phyloP scores from a whole-genome alignment of 2,888 invertebrate species.

The Ariolimax columbianus region DNA sequence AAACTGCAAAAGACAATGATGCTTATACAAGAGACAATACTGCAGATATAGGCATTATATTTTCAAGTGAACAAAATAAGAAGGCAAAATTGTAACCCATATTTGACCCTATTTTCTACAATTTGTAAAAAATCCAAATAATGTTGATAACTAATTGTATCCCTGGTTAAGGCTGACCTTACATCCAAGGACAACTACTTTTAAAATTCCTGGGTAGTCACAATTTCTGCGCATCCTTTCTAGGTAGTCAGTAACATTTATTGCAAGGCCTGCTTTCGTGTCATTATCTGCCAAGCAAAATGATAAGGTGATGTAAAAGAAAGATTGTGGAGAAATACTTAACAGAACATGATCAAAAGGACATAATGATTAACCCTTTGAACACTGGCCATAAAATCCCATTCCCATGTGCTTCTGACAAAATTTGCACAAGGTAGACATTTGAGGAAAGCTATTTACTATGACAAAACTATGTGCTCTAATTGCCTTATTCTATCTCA shows the following conservation, averaged over 20 bases:
- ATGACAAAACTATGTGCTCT: no score
- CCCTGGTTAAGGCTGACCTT: slow-evolving; percentile 10
- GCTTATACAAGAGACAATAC: no score
- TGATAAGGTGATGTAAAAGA: not conserved
- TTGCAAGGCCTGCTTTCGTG: not conserved
- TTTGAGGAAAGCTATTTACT: no score
- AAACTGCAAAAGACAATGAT: no score
- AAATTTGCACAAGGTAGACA: no score
- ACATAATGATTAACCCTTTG: no score
- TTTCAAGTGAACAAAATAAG: not conserved
- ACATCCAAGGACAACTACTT: slow-evolving; percentile 68
- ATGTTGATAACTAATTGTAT: not conserved
- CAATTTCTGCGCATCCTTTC: slow-evolving; percentile 28
- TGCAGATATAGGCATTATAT: not conserved
- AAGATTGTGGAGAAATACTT: no score
- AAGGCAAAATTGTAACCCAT: not conserved
- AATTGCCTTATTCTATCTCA: no score
- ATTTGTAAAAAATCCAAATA: not conserved
- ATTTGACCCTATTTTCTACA: not conserved
- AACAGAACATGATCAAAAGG: no score
- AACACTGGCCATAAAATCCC: no score
- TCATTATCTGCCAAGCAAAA: slow-evolving; percentile 2
- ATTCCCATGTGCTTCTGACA: no score
- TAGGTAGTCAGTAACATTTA: slow-evolving; percentile 12
- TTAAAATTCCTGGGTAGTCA: slow-evolving; percentile 63